A percentile compares a stretch with the other conserved stretches of the same genome.
phyloP scores from a whole-genome alignment of 2,113 vertebrate genomes.

The Chaetura pelagica region DNA sequence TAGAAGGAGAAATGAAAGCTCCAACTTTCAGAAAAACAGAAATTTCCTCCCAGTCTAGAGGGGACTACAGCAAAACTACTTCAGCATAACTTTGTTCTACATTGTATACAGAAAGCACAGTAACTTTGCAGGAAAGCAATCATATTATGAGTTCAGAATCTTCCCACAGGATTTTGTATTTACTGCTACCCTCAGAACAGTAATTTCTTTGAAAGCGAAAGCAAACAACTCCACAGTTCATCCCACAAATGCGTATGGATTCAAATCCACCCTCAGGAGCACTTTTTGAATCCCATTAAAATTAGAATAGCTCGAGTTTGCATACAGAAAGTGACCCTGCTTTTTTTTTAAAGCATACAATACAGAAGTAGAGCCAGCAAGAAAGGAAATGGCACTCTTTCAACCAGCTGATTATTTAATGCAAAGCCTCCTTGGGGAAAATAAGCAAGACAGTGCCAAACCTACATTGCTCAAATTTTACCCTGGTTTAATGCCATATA shows the following conservation, averaged over 20 bases:
- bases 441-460: neutral
- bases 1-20: neutral
- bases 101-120: neutral
- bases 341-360: neutral
- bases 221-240: neutral
- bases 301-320: neutral
- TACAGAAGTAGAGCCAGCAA: neutral
- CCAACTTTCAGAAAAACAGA: neutral
- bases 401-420: neutral
- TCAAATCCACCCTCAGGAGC: neutral
- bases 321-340: neutral
- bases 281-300: neutral
- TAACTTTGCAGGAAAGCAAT: neutral
- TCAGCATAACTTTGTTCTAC: neutral
- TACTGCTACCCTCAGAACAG: neutral
- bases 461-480: neutral
- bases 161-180: neutral
- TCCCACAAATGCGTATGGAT: neutral
- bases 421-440: neutral
- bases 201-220: neutral
- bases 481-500: neutral
- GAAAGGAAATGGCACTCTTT: neutral
- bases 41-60: neutral
- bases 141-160: neutral
- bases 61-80: neutral